Evolutionary conservation across 2,888 invertebrate species (phyloP).

Genomic region (Metacarcinus magister): DNA sequence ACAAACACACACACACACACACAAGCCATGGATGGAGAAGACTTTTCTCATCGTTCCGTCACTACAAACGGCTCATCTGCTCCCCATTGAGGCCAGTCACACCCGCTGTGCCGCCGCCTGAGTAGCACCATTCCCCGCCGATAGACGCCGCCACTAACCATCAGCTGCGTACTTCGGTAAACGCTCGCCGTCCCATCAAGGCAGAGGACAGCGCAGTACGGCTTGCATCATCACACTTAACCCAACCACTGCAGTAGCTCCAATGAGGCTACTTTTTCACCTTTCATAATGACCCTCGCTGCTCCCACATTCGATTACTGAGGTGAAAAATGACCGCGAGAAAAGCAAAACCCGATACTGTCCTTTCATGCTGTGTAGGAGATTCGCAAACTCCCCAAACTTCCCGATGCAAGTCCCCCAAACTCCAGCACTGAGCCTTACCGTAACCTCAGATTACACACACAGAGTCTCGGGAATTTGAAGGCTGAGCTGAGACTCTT

Average conservation of each 20-base stretch:
- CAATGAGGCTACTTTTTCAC: not conserved
- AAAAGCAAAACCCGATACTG: conserved; percentile 27
- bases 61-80: not conserved
- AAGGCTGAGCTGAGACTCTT: not conserved
- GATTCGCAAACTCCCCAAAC: conserved; percentile 23
- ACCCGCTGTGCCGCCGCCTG: not conserved
- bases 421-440: conserved; percentile 2
- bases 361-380: not conserved
- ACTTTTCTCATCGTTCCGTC: not conserved
- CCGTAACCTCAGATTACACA: conserved; percentile 45
- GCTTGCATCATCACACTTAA: not conserved
- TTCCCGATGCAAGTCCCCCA: not conserved
- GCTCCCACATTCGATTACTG: not conserved
- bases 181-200: not conserved
- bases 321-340: conserved; percentile 7
- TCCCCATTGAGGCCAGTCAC: not conserved
- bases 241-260: not conserved
- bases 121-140: not conserved
- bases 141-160: not conserved
- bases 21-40: not conserved
- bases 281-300: not conserved
- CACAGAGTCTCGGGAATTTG: not conserved
- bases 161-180: not conserved
- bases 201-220: not conserved
- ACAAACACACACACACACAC: too few species aligned